These are phyloP conservation scores for Myopa testacea DNA, from an alignment of 2,888 invertebrate genomes.

Conservation along the genomic window DNA sequence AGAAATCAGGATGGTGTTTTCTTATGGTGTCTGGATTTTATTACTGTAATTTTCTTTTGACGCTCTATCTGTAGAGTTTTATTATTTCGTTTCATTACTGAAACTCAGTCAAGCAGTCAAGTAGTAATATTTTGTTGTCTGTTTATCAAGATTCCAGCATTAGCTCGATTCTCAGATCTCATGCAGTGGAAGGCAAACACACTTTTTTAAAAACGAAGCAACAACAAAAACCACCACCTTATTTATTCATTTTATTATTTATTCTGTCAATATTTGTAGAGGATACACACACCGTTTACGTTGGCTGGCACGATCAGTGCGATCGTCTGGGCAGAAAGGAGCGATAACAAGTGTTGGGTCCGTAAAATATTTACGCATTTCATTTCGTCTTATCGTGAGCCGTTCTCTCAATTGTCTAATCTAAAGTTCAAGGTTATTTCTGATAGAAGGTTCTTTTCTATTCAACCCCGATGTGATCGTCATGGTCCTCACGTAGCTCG, in stretches of 20 bases:
- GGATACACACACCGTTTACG: not conserved
- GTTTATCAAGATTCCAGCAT: conserved; percentile 16
- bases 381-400: not conserved
- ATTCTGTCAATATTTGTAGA: conserved; percentile 23
- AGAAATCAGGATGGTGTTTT: not conserved
- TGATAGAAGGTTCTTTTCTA: not conserved
- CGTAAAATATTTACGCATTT: conserved; percentile 40
- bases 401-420: not conserved
- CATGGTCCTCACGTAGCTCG: not conserved
- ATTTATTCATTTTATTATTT: conserved; percentile 6
- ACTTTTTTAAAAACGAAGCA: not conserved
- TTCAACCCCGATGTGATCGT: not conserved
- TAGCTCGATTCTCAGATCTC: not conserved
- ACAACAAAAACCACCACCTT: not conserved
- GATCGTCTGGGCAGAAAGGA: conserved; percentile 14
- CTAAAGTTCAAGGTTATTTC: not conserved
- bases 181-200: too few species aligned
- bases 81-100: not conserved
- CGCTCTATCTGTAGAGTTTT: not conserved
- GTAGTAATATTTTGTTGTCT: not conserved
- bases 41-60: conserved; percentile 14
- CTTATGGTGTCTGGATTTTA: conserved; percentile 9
- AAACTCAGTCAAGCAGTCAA: conserved; percentile 1
- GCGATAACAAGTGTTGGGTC: conserved; percentile 45
- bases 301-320: not conserved